Evolutionary conservation across 2,888 invertebrate genomes (phyloP).

Genomic region (Eristalis arbustorum): DNA sequence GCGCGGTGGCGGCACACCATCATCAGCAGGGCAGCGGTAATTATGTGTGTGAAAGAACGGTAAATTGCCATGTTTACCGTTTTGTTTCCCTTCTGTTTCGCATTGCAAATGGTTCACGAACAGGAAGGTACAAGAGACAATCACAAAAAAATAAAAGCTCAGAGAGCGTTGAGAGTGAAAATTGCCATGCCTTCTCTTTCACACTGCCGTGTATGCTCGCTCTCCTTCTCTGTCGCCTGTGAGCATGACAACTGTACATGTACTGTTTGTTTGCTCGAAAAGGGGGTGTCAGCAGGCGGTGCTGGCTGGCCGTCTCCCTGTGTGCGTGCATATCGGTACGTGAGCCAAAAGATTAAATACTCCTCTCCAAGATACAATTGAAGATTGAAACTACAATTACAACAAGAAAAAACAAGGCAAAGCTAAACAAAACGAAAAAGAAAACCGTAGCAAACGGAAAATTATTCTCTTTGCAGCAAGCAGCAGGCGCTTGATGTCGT

Average conservation of each 20-base stretch:
- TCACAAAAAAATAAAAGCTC: slow-evolving; percentile 12
- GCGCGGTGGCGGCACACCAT: neutral
- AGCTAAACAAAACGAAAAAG: slow-evolving; percentile 14
- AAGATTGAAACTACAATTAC: slow-evolving; percentile 45
- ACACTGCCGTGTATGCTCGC: neutral
- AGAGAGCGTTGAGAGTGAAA: neutral
- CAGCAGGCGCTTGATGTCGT: neutral
- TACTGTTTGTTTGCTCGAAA: slow-evolving; percentile 58
- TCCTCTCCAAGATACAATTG: slow-evolving; percentile 54
- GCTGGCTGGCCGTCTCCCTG: neutral
- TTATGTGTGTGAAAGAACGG: slow-evolving; percentile 63
- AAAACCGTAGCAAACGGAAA: neutral
- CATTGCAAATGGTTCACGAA: slow-evolving; percentile 22
- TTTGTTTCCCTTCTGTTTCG: slow-evolving; percentile 57
- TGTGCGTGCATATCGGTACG: slow-evolving; percentile 2
- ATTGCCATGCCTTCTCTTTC: neutral
- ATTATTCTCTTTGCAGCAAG: slow-evolving; percentile 37
- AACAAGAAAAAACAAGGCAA: slow-evolving; percentile 33
- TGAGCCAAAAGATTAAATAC: slow-evolving; percentile 10
- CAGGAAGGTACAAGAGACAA: slow-evolving; percentile 17
- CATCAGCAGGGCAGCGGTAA: neutral
- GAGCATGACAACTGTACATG: slow-evolving; percentile 4
- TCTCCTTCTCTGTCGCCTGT: neutral
- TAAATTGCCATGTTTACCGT: slow-evolving; percentile 67
- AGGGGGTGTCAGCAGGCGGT: slow-evolving; percentile 48